Evolutionary conservation across 2,888 invertebrate species (phyloP).

Genomic region (Agriopis leucophaearia): DNA sequence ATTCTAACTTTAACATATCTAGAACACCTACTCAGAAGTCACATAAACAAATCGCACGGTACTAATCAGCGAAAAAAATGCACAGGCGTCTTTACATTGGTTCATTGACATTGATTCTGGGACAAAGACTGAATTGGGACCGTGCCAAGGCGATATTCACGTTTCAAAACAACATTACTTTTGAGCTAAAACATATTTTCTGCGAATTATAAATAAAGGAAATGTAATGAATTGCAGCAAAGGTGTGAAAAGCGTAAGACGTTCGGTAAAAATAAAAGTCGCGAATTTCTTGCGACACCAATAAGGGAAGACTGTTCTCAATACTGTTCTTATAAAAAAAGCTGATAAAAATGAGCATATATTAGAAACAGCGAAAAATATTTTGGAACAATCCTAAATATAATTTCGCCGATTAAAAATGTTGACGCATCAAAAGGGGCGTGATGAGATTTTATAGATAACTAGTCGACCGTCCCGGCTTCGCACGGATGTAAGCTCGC

Average conservation of each 20-base stretch:
- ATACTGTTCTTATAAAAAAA: too few species aligned
- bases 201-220: slow-evolving; percentile 17
- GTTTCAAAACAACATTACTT: slow-evolving; percentile 56
- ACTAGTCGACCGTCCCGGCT: too few species aligned
- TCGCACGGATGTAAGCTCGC: too few species aligned
- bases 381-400: too few species aligned
- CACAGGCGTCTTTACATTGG: slow-evolving; percentile 53
- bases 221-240: slow-evolving; percentile 24
- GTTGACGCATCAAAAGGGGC: too few species aligned
- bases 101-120: slow-evolving; percentile 74
- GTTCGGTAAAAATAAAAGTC: background rate
- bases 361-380: too few species aligned
- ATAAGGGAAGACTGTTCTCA: background rate
- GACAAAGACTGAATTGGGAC: slow-evolving; percentile 71
- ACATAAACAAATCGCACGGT: slow-evolving; percentile 25
- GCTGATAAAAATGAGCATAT: too few species aligned
- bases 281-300: background rate
- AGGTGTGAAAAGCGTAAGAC: slow-evolving; percentile 8
- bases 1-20: background rate
- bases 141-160: slow-evolving; percentile 69
- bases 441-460: too few species aligned
- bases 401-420: too few species aligned
- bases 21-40: background rate
- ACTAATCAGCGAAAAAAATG: slow-evolving; percentile 37
- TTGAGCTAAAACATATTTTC: slow-evolving; percentile 34